Evolutionary conservation across 2,888 invertebrate genomes (phyloP).

Genomic region (Heliconius cydno): DNA sequence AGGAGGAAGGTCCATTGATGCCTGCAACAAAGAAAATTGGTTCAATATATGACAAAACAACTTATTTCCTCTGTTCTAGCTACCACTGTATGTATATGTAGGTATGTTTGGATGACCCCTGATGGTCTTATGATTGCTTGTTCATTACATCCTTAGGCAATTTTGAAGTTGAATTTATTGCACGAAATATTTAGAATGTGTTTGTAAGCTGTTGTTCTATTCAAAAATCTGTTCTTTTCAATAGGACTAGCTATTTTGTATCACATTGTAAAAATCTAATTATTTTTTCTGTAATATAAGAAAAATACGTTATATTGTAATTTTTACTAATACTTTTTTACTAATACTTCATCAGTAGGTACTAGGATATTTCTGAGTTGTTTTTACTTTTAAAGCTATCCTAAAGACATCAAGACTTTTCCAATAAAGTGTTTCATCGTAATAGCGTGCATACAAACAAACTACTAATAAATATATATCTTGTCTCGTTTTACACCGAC

Average conservation of each 20-base stretch:
- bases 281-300: too few relatives aligned
- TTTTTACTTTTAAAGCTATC: too few relatives aligned
- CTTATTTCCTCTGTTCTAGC: constrained; percentile 24
- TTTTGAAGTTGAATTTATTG: neutral
- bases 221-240: neutral
- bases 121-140: constrained; percentile 33
- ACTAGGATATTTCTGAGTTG: too few relatives aligned
- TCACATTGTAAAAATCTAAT: neutral
- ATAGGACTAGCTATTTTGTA: neutral
- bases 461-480: too few relatives aligned
- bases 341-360: too few relatives aligned
- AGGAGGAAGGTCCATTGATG: constrained; percentile 99
- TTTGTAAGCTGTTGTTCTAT: neutral
- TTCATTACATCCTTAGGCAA: constrained; percentile 19
- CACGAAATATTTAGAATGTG: neutral
- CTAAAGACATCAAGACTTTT: too few relatives aligned
- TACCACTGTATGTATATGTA: constrained; percentile 7
- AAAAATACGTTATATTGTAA: too few relatives aligned
- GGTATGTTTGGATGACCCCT: constrained; percentile 24
- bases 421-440: too few relatives aligned
- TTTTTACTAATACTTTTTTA: too few relatives aligned
- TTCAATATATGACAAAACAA: constrained; percentile 21
- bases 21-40: constrained; percentile 85
- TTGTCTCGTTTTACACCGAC: too few relatives aligned
- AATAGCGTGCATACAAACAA: too few relatives aligned